phyloP scores from a whole-genome alignment of 2,888 invertebrate species.

The Lagria hirta region DNA sequence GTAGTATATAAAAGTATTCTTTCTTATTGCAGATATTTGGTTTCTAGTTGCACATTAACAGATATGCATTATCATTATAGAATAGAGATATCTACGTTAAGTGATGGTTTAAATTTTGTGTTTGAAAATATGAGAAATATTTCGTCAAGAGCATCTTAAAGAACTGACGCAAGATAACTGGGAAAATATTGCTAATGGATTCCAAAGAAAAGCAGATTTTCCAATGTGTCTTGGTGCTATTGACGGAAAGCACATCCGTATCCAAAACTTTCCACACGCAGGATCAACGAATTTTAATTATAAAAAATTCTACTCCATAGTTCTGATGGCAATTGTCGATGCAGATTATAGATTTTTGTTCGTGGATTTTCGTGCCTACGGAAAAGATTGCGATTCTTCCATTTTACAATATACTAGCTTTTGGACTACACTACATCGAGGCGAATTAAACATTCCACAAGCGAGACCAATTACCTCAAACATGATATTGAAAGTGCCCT shows the following conservation, averaged over 20 bases:
- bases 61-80: conserved; percentile 21
- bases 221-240: conserved; percentile 30
- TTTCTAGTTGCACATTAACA: conserved; percentile 21
- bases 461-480: conserved; percentile 16
- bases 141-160: conserved; percentile 20
- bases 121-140: conserved; percentile 10
- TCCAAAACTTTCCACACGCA: conserved; percentile 25
- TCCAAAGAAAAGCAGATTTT: conserved; percentile 31
- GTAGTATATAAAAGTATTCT: neutral
- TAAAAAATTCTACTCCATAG: conserved; percentile 30
- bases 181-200: conserved; percentile 27
- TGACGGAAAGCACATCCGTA: conserved; percentile 32
- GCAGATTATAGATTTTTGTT: conserved; percentile 28
- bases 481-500: conserved; percentile 18
- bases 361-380: conserved; percentile 28
- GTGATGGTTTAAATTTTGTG: conserved; percentile 9
- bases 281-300: conserved; percentile 32
- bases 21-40: conserved; percentile 17
- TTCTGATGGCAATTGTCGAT: conserved; percentile 30
- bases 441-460: conserved; percentile 25
- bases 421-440: conserved; percentile 15
- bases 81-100: conserved; percentile 22
- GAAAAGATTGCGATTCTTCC: conserved; percentile 8
- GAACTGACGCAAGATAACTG: conserved; percentile 31
- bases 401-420: neutral